Evolutionary conservation across 2,888 invertebrate species (phyloP), one percentile per base, ranked within the genome.

Genomic region (Boloria selene): DNA sequence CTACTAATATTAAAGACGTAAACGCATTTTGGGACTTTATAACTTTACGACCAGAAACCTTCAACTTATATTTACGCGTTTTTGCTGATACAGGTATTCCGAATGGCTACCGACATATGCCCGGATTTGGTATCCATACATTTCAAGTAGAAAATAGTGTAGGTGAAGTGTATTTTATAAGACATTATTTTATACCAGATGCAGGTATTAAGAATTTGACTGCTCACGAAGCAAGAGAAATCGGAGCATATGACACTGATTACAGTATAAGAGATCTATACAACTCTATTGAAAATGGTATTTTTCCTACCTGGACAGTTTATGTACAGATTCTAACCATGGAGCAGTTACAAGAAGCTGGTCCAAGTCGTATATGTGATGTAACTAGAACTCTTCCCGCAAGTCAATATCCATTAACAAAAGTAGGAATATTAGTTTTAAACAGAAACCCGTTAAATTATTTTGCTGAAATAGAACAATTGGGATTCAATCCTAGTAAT

Each of bases 391-490:
- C 96, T 1, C 97, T 98, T 96, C 94, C 97, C 0, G 85, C 71
- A 61, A 87, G 90, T 42, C 96, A 97, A 3, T 98, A 92, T 85
- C 98, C 98, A 0, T 87, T 98, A 61, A 95, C 96, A 67, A 95
- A 95, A 0, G 95, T 98, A 0, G 98, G 98, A 1, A 95, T 94
- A 81, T 80, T 98, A 73, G 95, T 96, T 0, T 90, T 98, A 50
- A 95, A 98, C 84, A 94, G 95, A 71, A 98, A 98, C 85, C 97
- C 98, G 0, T 93, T 93, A 64, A 98, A 98, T 82, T 98, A 98
- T 84, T 98, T 98, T 80, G 95, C 96, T 17, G 98, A 98, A 86
- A 96, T 98, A 50, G 98, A 98, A 84, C 98, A 98, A 85, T 85
- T 96, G 56, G 98, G 98, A 0, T 98, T 96, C 82, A 95, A 94